Conservation (phyloP, 1,140 invertebrate genomes). For the Octopus sinensis region DNA sequence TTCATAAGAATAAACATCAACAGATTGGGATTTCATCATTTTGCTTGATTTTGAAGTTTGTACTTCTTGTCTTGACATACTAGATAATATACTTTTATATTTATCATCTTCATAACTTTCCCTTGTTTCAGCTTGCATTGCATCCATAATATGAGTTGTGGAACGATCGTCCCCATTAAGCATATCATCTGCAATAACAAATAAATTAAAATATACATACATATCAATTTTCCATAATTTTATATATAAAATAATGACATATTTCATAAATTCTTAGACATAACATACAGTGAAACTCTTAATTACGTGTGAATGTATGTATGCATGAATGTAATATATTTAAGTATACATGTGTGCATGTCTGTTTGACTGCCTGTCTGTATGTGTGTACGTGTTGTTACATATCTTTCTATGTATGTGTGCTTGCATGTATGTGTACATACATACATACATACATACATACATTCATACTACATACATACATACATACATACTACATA, state of each 20-base stretch:
- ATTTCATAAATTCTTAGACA: too few relatives aligned
- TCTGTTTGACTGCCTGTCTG: not conserved
- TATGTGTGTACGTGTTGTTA: not conserved
- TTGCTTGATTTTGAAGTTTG: too few relatives aligned
- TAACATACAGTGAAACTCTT: too few relatives aligned
- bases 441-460: not conserved
- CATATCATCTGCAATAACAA: not conserved
- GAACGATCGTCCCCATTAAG: not conserved
- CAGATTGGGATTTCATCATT: too few relatives aligned
- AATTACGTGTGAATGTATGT: not conserved
- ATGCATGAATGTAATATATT: not conserved
- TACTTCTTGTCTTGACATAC: too few relatives aligned
- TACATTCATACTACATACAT: not conserved
- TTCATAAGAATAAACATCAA: too few relatives aligned
- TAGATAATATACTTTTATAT: too few relatives aligned
- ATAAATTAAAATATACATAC: not conserved
- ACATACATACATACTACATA: not conserved
- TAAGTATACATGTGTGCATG: not conserved
- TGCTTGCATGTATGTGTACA: not conserved
- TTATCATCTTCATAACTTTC: too few relatives aligned
- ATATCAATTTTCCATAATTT: too few relatives aligned
- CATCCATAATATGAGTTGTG: constrained; percentile 13
- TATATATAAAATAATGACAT: too few relatives aligned
- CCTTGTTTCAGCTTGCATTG: not conserved
- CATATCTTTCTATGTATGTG: not conserved